Base-by-base conservation (phyloP, 2,888 invertebrate species). In the Chrysolina americana region DNA sequence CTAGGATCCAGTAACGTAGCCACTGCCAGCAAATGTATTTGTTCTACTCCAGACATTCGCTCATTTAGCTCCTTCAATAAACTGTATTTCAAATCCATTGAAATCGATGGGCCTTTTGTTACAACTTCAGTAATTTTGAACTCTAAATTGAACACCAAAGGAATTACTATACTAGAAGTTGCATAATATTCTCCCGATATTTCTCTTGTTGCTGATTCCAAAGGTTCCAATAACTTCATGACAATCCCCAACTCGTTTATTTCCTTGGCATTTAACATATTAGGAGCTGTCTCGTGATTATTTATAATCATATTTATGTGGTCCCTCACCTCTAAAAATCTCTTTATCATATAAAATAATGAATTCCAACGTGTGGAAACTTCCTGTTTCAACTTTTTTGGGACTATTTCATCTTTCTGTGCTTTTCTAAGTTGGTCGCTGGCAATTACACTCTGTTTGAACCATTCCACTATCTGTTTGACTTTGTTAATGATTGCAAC, bases 141-240 rank as follows among this genome's bases (percentile, higher is more conserved):
- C 13, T 17, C 28, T 19, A 75, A 65, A 59, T 74, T 71, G 36
- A 66, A 50, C 10, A 77, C 50, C 53, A 80, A n/a, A 17, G 79
- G 80, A 10, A 79, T 79, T 53, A 80, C 63, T 65, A 21, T 66
- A 68, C 80, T 80, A 19, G 53, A 50, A 17, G 79, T 77, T 78
- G 81, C 68, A 70, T 86, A 85, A 73, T 84, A 84, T 78, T 85
- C 82, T 5, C 84, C 84, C 48, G 81, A 85, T 48, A 85, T 76
- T 83, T 86, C 83, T 56, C 82, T 85, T 13, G 86, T 85, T 15
- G 83, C 84, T 65, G 79, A 83, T 81, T 86, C 85, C 0, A 85
- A 56, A 21, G 83, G 85, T 8, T 75, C 77, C 69, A 86, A 59
- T 66, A 86, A 44, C 70, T 78, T 44, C 44, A 83, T 68, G 72